Conservation (phyloP, 2,113 vertebrate genomes). For the Grammomys dolichurus region DNA sequence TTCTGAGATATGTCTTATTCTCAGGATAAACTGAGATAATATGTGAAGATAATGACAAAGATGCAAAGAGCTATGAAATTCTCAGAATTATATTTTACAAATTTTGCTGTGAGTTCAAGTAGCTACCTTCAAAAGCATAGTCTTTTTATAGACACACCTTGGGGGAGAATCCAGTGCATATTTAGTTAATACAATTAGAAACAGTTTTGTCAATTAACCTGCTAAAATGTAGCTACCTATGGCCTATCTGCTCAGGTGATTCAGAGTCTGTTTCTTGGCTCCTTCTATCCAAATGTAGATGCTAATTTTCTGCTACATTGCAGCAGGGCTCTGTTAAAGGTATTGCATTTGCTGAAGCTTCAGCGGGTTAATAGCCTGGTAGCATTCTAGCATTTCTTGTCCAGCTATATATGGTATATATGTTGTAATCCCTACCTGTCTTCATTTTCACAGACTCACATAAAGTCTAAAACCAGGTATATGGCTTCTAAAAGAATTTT, state of each 20-base stretch:
- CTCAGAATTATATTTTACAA: neutral
- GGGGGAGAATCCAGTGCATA: slow-evolving; percentile 43
- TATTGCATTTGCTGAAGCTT: slow-evolving; percentile 57
- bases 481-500: slow-evolving; percentile 44
- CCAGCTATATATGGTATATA: neutral
- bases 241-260: slow-evolving; percentile 57
- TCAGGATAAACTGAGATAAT: neutral
- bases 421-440: neutral
- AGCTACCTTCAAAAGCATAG: slow-evolving; percentile 3
- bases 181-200: slow-evolving; percentile 82
- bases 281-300: slow-evolving; percentile 59
- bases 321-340: slow-evolving; percentile 59
- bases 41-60: neutral
- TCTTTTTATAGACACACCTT: slow-evolving; percentile 63
- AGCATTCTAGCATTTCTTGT: slow-evolving; percentile 30
- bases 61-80: neutral
- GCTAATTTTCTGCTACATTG: slow-evolving; percentile 77
- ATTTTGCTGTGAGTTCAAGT: neutral
- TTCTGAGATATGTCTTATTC: neutral
- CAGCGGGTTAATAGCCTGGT: slow-evolving; percentile 55
- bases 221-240: slow-evolving; percentile 73
- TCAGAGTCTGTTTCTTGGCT: slow-evolving; percentile 62
- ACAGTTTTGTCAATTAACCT: slow-evolving; percentile 74
- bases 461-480: slow-evolving; percentile 36
- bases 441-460: slow-evolving; percentile 14